Evolutionary conservation across 2,888 invertebrate species (phyloP), one percentile per base, ranked within the genome.

Genomic region (Ophonus ardosiacus): DNA sequence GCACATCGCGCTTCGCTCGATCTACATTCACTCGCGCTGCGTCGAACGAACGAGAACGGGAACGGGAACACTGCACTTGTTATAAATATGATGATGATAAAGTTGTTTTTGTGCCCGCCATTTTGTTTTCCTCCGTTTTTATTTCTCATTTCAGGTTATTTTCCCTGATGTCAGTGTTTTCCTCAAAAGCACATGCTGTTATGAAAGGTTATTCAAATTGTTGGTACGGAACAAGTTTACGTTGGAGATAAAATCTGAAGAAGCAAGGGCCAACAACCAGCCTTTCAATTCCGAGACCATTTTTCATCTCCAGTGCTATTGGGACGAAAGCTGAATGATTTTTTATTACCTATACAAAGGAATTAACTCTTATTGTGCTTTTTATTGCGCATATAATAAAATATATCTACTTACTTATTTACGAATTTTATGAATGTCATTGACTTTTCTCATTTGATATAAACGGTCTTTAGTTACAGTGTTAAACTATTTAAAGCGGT

Each of bases 11-110:
- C 31, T n/a, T 15, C 38, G 15, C 71, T 17, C 56, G 24, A 13
- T 61, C 61, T 21, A 15, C 56, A 15, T 51, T 43, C 68, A 31
- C 57, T 38, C 57, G 31, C 24, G 59, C 56, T 17, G 43, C 63
- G 43, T 74, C 43, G 71, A 43, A 43, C 40, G 43, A 8, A 10
- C 68, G 17, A 24, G 24, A 24, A 24, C 18, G 6, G 81, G 68
- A 18, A 63, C 61, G 40, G 13, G 81, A 57, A 74, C 57, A 24
- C 71, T 83, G 76, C 84, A 84, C 78, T 76, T 84, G 61, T 78
- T 84, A 84, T 84, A 84, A 84, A 84, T 84, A 84, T 84, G 84
- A 84, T 65, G 84, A 84, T 84, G 78, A 84, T 78, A 78, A 84
- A 84, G 84, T 84, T 78, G 84, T 84, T 84, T 84, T 84, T 84